phyloP scores from a whole-genome alignment of 2,113 vertebrate genomes.

The Callaeas wilsoni region DNA sequence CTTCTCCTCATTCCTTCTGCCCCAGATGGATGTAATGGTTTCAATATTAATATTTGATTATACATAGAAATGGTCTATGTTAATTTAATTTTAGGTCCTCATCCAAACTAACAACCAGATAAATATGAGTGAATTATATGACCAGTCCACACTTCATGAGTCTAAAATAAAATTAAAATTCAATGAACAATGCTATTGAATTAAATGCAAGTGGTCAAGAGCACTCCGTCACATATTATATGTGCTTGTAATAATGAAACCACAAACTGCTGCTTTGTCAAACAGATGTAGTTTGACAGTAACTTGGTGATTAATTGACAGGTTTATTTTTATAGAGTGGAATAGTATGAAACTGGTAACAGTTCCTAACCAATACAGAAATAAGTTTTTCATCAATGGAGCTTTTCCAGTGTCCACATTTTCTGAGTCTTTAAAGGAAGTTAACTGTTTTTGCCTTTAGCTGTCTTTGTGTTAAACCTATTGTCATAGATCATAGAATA shows the following conservation, averaged over 20 bases:
- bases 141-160: background rate
- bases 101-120: background rate
- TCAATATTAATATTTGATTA: background rate
- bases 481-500: background rate
- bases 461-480: background rate
- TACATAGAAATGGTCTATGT: background rate
- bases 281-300: background rate
- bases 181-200: background rate
- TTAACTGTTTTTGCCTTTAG: background rate
- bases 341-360: background rate
- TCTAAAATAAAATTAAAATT: background rate
- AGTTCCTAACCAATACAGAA: background rate
- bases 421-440: background rate
- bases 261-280: background rate
- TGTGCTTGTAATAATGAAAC: background rate
- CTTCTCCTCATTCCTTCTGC: background rate
- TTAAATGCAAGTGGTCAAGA: background rate
- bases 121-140: background rate
- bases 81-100: background rate
- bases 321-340: background rate
- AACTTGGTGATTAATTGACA: background rate
- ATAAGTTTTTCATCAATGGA: background rate
- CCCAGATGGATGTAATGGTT: background rate
- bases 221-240: background rate
- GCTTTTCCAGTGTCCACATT: background rate